Conservation (phyloP, 2,888 invertebrate species). For the Dermolepida albohirtum region DNA sequence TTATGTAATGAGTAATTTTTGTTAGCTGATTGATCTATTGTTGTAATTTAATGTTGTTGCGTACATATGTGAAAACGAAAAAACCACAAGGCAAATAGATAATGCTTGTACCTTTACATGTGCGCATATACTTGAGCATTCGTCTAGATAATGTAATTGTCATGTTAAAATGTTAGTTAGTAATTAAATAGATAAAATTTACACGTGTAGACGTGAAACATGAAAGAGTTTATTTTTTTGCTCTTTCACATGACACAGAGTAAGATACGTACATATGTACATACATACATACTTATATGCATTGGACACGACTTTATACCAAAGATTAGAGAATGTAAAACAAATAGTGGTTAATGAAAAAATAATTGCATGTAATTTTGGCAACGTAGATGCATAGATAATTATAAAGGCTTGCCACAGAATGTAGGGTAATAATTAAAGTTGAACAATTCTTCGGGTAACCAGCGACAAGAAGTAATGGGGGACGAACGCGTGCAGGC, state of each 20-base stretch:
- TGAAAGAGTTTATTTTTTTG: slow-evolving; percentile 11
- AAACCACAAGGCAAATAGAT: slow-evolving; percentile 18
- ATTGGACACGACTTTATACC: no score
- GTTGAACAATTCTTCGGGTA: no score
- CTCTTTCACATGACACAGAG: slow-evolving; percentile 9
- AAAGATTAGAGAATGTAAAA: no score
- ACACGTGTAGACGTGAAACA: slow-evolving; percentile 24
- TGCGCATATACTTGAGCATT: not conserved
- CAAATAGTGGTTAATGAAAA: no score
- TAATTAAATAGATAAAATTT: slow-evolving; percentile 33
- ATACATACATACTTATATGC: no score
- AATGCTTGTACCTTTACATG: not conserved
- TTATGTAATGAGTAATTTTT: slow-evolving; percentile 30
- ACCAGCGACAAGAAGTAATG: no score
- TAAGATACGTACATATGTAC: not conserved
- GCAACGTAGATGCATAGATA: no score
- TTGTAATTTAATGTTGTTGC: slow-evolving; percentile 7
- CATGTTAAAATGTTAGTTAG: slow-evolving; percentile 25
- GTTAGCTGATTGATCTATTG: slow-evolving; percentile 17
- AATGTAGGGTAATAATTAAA: no score
- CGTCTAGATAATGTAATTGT: slow-evolving; percentile 9
- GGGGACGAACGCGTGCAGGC: no score
- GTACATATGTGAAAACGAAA: not conserved
- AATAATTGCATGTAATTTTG: no score
- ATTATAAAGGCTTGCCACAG: no score